A percentile compares a stretch with the other conserved stretches of the same genome.
Evolutionary conservation across 2,113 vertebrate species (phyloP).

Genomic region (Chloroceryle aenea): DNA sequence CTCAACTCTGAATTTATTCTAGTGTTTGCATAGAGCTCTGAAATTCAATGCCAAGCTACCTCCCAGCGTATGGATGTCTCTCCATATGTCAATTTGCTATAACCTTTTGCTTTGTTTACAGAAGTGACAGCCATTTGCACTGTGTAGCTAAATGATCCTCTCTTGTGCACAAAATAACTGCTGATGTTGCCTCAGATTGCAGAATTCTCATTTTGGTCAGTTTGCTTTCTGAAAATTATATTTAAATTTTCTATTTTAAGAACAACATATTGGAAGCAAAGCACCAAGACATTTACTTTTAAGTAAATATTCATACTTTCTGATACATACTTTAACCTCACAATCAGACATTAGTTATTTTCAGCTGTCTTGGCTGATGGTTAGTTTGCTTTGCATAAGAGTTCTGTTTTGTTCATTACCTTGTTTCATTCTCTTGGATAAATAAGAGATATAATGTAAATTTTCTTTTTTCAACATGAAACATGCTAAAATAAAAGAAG

Average conservation of each 20-base stretch:
- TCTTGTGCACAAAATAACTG: background rate
- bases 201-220: background rate
- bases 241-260: background rate
- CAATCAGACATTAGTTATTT: background rate
- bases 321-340: background rate
- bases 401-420: background rate
- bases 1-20: background rate
- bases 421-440: background rate
- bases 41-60: background rate
- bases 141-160: background rate
- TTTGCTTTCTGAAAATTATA: background rate
- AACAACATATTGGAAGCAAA: background rate
- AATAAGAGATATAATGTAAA: background rate
- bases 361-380: background rate
- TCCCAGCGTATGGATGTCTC: background rate
- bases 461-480: background rate
- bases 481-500: background rate
- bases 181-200: background rate
- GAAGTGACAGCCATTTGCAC: background rate
- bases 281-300: background rate
- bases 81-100: background rate
- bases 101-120: background rate
- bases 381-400: background rate
- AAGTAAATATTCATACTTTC: background rate
- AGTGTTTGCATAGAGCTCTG: background rate